Conservation (phyloP, 2,888 invertebrate species). For the Blastobasis lacticolella region DNA sequence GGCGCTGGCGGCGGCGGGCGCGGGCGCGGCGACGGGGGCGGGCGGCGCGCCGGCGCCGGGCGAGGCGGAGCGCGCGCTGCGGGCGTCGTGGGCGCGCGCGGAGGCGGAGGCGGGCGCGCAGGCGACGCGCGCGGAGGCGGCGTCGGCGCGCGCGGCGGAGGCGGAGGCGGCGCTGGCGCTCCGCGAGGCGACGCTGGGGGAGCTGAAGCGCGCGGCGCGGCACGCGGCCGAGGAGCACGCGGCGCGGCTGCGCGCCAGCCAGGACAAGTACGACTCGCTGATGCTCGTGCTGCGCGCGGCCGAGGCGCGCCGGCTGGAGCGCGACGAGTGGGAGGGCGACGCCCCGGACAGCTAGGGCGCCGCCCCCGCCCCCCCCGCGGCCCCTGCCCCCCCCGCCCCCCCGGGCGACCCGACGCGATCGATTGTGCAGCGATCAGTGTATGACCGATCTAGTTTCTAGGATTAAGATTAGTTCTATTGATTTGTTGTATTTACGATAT, state of each 20-base stretch:
- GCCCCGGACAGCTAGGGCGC: slow-evolving; percentile 66
- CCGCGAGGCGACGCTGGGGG: slow-evolving; percentile 59
- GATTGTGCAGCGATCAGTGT: too few relatives aligned
- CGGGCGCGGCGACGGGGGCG: slow-evolving; percentile 13
- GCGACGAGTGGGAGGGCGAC: slow-evolving; percentile 45
- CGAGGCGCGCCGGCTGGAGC: slow-evolving; percentile 70
- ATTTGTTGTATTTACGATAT: too few relatives aligned
- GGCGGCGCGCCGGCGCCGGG: slow-evolving; percentile 27
- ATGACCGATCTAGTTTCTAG: too few relatives aligned
- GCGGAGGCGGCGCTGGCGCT: slow-evolving; percentile 55
- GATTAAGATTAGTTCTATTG: too few relatives aligned
- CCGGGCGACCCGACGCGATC: background rate
- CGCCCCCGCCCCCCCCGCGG: background rate
- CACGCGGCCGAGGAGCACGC: slow-evolving; percentile 75
- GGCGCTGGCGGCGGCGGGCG: slow-evolving; percentile 26
- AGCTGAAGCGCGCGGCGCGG: slow-evolving; percentile 60
- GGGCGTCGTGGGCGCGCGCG: slow-evolving; percentile 54
- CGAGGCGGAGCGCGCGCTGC: slow-evolving; percentile 64
- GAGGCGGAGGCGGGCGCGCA: slow-evolving; percentile 51
- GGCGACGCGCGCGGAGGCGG: slow-evolving; percentile 38
- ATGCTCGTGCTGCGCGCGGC: slow-evolving; percentile 71
- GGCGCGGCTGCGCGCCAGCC: slow-evolving; percentile 71
- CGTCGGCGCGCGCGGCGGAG: slow-evolving; percentile 59
- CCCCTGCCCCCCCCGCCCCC: background rate
- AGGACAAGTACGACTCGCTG: slow-evolving; percentile 75